Base-by-base conservation (phyloP, 2,113 vertebrate genomes). In the Sander vitreus region DNA sequence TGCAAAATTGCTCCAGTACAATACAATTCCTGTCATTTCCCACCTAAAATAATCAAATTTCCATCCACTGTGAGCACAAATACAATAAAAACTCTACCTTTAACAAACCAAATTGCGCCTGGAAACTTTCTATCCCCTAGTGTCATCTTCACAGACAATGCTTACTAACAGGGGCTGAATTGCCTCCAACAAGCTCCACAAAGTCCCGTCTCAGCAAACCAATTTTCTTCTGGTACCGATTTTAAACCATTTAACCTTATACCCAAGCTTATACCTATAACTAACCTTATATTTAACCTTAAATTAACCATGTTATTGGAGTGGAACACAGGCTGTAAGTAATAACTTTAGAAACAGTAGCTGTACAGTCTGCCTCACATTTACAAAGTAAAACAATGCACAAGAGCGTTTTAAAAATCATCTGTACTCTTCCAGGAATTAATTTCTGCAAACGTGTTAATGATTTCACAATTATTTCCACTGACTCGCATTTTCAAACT, bases 391-490 rank as follows among this genome's bases (percentile, higher is more conserved):
- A 54, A 71, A 54, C 50, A 45, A 6, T 65, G 16, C 33, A 27
- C 18, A 45, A 47, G 54, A 54, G n/a, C 5, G 0, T 16, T 55
- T 19, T 13, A 23, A 16, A 16, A n/a, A 16, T 58, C 3, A 50
- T 78, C 69, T 69, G 7, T 55, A 51, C 19, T 27, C 23, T 33
- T 55, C 10, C 19, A 80, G 48, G 33, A 71, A 54, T 33, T 16
- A 10, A 71, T 63, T 21, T n/a, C 21, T 48, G 2, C 0, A 11
- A 16, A 27, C 5, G 3, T 59, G 12, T 47, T 21, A 8, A 48
- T n/a, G n/a, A 64, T 66, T 75, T 47, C 23, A n/a, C 6, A 30
- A 18, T 2, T 30, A 13, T 39, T 16, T 8, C 36, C 25, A 12
- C 8, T 48, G 6, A 33, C 19, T 50, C 59, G 21, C 19, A 39